Base-by-base conservation (phyloP, 2,888 invertebrate species). In the Drosophila austrosaltans region DNA sequence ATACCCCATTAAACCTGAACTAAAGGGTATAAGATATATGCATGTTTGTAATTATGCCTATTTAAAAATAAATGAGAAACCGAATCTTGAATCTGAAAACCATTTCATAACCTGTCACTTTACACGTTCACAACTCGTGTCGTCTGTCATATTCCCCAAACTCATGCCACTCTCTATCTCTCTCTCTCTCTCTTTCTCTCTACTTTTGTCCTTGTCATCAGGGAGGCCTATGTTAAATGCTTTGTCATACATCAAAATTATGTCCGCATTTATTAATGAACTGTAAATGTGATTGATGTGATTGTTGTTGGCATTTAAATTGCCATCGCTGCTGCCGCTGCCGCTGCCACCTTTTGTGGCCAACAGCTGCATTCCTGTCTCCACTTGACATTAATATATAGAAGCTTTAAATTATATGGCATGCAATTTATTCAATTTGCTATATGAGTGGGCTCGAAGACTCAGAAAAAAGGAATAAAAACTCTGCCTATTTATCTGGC, bases 241-340 rank as follows among this genome's bases (percentile, higher is more conserved):
- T 75, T 72, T 86, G 81, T 88, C 86, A 81, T 78, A 78, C 83
- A 86, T 82, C 81, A 81, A 79, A 82, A 77, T 71, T 74, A 81
- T 78, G 78, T 76, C 78, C 63, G 69, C 77, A 78, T 76, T 78
- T 79, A 83, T 83, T 86, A 82, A 87, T 89, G 83, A 89, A 74
- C 79, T 82, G 77, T 81, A 78, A 88, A 88, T 79, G 77, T 86
- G 86, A 86, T 89, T 79, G 78, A 89, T 89, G 88, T 61, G 56
- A 44, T 60, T 78, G 74, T 36, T 72, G 63, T 44, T 59, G 66
- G 8, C 63, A 58, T 56, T 67, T 39, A 59, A 40, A 32, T 57
- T 58, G 61, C 63, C 54, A 32, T 62, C 58, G 53, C 48, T 54
- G 22, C 48, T 25, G 25, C 48, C 48, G 22, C 48, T 25, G 25